Base-by-base conservation (phyloP, 92 coral and sea anemone genomes). In the Phymanthus crucifer region DNA sequence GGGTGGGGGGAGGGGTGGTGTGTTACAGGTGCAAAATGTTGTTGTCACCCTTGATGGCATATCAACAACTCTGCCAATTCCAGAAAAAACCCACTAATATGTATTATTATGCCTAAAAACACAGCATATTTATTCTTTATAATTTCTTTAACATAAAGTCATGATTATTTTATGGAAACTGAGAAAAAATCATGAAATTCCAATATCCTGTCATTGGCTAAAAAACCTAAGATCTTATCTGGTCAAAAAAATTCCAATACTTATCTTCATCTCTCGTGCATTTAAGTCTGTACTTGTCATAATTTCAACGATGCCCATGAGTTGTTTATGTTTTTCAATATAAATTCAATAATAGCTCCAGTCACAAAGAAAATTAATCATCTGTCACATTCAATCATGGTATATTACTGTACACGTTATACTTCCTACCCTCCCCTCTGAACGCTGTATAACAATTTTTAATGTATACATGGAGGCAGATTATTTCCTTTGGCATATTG, bases 401-500 rank as follows among this genome's bases (percentile, higher is more conserved):
- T 8, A 2, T 14, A 21, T 54, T 27, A 61, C 68, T 16, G 68
- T 27, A 61, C 32, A 61, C 16, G 29, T 8, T 43, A 77, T n/a
- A n/a, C n/a, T 64, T 78, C 10, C 40, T 24, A 48, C 78, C 84
- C 73, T n/a, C 79, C 78, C 79, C 85, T 13, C 58, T 18, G 80
- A 46, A 70, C 19, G 17, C 26, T 64, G 57, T 66, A 58, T 72
- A 29, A 29, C 27, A 83, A 57, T 90, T 82, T 77, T 74, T 83
- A 73, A 82, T 81, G 66, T 77, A 83, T 75, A 79, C 78, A 86
- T 21, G 72, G 35, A 66, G 87, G 72, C 70, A 76, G 75, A 80
- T 86, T 82, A 82, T 76, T 64, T 61, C 83, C 77, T 80, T 72
- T 80, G 84, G 82, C 85, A 81, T 84, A 75, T 79, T 90, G 82